Percentiles rank a stretch among this genome's conserved stretches.
Evolutionary conservation across 2,888 invertebrate species (phyloP).

Genomic region (Germaria angustata): DNA sequence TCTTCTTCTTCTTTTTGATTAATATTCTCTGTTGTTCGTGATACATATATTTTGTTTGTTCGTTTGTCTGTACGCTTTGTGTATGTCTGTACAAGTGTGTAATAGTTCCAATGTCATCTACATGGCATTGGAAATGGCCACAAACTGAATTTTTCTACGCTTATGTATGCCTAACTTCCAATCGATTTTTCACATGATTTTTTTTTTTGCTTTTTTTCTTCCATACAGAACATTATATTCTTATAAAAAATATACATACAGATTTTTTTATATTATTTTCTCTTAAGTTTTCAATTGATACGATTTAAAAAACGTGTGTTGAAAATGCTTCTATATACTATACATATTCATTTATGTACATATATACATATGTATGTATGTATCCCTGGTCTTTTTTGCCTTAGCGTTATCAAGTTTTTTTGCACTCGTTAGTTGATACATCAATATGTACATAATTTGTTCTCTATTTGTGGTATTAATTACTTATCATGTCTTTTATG

Average conservation of each 20-base stretch:
- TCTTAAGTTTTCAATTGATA: neutral
- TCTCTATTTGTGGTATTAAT: conserved; percentile 38
- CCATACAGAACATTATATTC: conserved; percentile 12
- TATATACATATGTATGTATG: neutral
- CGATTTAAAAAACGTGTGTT: conserved; percentile 15
- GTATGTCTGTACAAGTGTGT: conserved; percentile 40
- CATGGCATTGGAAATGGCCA: conserved; percentile 65
- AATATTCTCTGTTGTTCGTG: conserved; percentile 25
- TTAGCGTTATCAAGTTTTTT: conserved; percentile 4
- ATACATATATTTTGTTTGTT: conserved; percentile 45
- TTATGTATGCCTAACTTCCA: conserved; percentile 72
- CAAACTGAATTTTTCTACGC: conserved; percentile 42
- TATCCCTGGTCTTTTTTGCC: conserved; percentile 1
- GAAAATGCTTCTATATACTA: neutral
- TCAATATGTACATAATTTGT: neutral
- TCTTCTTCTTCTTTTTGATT: conserved; percentile 49
- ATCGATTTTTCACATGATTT: conserved; percentile 79
- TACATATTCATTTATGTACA: too few relatives aligned
- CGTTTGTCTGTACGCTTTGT: conserved; percentile 41
- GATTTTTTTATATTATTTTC: neutral
- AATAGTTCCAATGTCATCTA: conserved; percentile 67
- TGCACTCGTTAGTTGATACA: neutral
- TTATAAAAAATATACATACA: conserved; percentile 28
- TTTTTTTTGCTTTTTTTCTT: conserved; percentile 51
- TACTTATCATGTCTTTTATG: conserved; percentile 52